Evolutionary conservation across 53 echinoderm and acorn worm species (phyloP), one percentile per base, ranked within the genome.

Genomic region (Holothuria leucospilota): DNA sequence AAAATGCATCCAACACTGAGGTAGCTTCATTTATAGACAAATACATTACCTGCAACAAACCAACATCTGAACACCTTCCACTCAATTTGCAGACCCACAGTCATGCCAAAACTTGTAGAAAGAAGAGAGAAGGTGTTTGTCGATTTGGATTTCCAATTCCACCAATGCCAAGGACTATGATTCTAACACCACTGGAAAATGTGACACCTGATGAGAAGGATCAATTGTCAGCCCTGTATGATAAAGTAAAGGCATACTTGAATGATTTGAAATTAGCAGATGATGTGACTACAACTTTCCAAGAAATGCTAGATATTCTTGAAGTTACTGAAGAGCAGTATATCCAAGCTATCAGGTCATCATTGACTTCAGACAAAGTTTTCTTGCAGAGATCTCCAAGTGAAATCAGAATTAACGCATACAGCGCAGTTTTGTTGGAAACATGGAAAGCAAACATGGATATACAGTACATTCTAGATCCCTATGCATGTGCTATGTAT

Each of bases 401-500:
- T 63, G 87, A 91, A 24, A 38, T 74, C 6, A 34, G 89, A 46
- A 62, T 92, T 24, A 89, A 92, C 72, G 70, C 46, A 8, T 92
- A 85, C 72, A 92, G 85, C 75, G 49, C 65, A 14, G 53, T 67
- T 29, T 39, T 92, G 18, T 16, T 92, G 39, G 52, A 59, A 85
- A 84, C 89, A 1, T 73, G 90, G 87, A 86, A 92, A 29, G 86
- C 92, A 30, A 92, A 92, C 74, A 62, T 72, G 53, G 92, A 91
- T 56, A 82, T 59, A 0, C 78, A 78, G 29, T 91, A 77, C 66
- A 74, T 90, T 16, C 65, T 71, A 39, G 77, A 90, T 59, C 79
- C 86, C 13, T 90, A 86, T 84, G 90, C 93, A 21, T 92, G 93
- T 87, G 69, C 58, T 63, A 73, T 72, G 67, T 92, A 92, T 34